phyloP scores from a whole-genome alignment of 1,140 invertebrate species.

The Popillia japonica region DNA sequence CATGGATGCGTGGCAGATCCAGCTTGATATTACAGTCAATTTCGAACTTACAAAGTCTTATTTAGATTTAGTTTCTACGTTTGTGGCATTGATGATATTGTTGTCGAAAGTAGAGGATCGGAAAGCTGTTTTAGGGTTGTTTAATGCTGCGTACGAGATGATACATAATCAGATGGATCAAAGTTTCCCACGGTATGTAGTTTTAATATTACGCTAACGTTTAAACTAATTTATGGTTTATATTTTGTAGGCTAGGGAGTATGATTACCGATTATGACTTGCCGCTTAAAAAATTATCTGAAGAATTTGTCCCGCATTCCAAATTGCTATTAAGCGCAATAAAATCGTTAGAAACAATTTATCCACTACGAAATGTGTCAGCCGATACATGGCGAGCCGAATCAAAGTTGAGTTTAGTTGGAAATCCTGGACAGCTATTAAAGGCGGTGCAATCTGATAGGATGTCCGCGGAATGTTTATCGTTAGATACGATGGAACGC shows the following conservation, averaged over 20 bases:
- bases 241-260: constrained; percentile 71
- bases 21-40: constrained; percentile 94
- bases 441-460: constrained; percentile 95
- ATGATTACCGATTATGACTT: constrained; percentile 98
- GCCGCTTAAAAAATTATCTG: constrained; percentile 93
- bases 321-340: constrained; percentile 87
- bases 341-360: constrained; percentile 87
- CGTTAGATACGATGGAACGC: constrained; percentile 92
- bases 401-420: constrained; percentile 93
- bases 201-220: neutral
- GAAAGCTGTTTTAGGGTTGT: constrained; percentile 95
- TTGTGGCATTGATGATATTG: constrained; percentile 95
- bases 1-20: constrained; percentile 96
- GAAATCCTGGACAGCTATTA: constrained; percentile 88
- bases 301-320: constrained; percentile 96
- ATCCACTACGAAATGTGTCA: constrained; percentile 87
- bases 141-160: constrained; percentile 98
- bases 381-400: constrained; percentile 94
- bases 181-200: constrained; percentile 76
- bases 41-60: constrained; percentile 97
- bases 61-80: constrained; percentile 92
- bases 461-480: constrained; percentile 97
- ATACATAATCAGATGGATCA: constrained; percentile 89
- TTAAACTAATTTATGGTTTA: neutral
- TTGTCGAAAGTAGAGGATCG: constrained; percentile 96